phyloP scores from a whole-genome alignment of 2,888 invertebrate genomes.

The Bruchidius siliquastri region DNA sequence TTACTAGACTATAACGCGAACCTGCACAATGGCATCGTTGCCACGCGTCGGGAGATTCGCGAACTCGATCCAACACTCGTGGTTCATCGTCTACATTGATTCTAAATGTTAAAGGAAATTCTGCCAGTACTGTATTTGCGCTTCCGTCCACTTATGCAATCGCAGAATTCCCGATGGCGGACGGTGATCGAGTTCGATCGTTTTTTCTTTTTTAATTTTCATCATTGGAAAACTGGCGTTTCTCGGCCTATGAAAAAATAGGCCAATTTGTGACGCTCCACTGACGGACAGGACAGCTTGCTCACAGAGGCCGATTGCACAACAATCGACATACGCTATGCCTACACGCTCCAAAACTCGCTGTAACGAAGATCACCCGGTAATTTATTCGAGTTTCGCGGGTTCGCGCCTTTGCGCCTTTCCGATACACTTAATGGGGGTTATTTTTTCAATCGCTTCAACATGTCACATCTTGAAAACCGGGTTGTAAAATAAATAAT shows the following conservation, averaged over 20 bases:
- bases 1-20: too few species aligned
- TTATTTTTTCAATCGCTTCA: too few species aligned
- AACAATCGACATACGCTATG: background rate
- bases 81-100: too few species aligned
- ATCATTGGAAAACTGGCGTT: background rate
- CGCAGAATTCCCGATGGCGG: background rate
- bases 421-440: too few species aligned
- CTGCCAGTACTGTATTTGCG: too few species aligned
- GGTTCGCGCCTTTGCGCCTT: background rate
- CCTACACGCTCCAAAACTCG: background rate
- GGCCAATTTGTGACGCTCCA: conserved; percentile 9
- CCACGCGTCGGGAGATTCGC: too few species aligned
- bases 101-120: too few species aligned
- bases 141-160: too few species aligned
- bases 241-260: conserved; percentile 4
- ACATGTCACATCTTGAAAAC: too few species aligned
- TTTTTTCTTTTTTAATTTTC: background rate
- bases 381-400: background rate
- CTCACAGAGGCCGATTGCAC: background rate
- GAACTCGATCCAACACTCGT: too few species aligned
- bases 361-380: background rate
- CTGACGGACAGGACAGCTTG: background rate
- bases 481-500: too few species aligned
- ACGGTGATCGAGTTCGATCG: background rate
- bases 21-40: too few species aligned